These are phyloP conservation scores for Drosophila takahashii DNA, from an alignment of 1,140 invertebrate species.

Conservation along the genomic window DNA sequence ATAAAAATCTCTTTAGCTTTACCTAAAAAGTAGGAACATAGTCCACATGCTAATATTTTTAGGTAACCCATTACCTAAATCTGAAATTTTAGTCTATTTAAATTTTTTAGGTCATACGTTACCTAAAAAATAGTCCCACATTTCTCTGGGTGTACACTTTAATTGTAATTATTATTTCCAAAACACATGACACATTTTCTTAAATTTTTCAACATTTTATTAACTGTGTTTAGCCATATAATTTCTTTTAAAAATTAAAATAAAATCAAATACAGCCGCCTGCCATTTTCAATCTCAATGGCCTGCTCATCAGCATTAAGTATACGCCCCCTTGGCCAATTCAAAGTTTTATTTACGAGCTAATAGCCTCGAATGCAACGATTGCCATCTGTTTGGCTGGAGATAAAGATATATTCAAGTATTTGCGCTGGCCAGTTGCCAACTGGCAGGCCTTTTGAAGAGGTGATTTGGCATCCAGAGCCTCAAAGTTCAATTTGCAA, in stretches of 20 bases:
- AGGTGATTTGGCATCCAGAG: conserved; percentile 64
- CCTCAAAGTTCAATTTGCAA: conserved; percentile 75
- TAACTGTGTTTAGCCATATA: too few relatives aligned
- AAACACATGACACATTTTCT: too few relatives aligned
- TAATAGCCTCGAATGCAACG: conserved; percentile 38
- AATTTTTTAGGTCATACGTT: too few relatives aligned
- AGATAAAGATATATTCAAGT: conserved; percentile 48
- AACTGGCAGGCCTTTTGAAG: conserved; percentile 50
- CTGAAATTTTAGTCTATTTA: too few relatives aligned
- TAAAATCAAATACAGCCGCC: not conserved
- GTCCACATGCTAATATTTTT: too few relatives aligned
- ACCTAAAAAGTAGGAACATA: too few relatives aligned
- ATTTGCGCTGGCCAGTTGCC: conserved; percentile 60
- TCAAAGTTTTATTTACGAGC: conserved; percentile 58
- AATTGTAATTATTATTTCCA: not conserved
- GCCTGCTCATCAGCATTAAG: conserved; percentile 36
- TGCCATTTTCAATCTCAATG: not conserved
- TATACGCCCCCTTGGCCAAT: conserved; percentile 6
- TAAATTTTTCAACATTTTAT: too few relatives aligned
- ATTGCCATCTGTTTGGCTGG: conserved; percentile 45
- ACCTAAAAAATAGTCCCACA: too few relatives aligned
- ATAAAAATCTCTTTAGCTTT: too few relatives aligned
- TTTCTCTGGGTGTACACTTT: too few relatives aligned
- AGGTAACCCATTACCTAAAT: too few relatives aligned
- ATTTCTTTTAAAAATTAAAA: not conserved